Percentiles rank a stretch among this genome's conserved stretches.
These are phyloP conservation scores for Muscidifurax raptorellus DNA, from an alignment of 1,140 invertebrate genomes.

Conservation along the genomic window DNA sequence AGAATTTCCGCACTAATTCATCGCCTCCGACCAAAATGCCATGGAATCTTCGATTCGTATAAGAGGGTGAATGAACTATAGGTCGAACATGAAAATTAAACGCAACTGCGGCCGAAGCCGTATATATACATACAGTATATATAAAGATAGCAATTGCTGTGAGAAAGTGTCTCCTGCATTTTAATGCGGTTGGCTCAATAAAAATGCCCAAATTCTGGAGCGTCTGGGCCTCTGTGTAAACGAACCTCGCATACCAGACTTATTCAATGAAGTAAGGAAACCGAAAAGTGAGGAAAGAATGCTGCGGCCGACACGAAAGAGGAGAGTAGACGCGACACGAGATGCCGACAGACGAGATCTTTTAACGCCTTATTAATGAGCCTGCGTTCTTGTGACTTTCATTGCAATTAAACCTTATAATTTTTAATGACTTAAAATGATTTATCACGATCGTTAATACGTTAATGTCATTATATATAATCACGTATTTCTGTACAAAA, in stretches of 20 bases:
- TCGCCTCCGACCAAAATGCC: no score
- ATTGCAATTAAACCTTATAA: constrained; percentile 27
- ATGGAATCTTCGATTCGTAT: no score
- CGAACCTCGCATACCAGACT: constrained; percentile 68
- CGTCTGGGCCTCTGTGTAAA: constrained; percentile 56
- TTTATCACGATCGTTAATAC: no score
- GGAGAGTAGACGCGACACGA: constrained; percentile 41
- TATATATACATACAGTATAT: no score
- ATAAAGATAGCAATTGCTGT: constrained; percentile 50
- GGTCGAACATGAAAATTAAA: not conserved
- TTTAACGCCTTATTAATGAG: constrained; percentile 59
- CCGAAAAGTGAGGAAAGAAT: constrained; percentile 41
- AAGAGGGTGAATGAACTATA: not conserved
- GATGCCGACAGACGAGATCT: constrained; percentile 42
- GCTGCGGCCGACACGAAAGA: constrained; percentile 20
- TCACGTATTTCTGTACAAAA: no score
- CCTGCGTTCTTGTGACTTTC: constrained; percentile 37
- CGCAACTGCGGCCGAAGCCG: not conserved
- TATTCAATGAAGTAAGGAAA: constrained; percentile 64
- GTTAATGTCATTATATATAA: no score
- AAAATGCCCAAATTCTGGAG: constrained; percentile 45
- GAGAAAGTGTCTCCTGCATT: constrained; percentile 45
- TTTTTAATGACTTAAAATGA: constrained; percentile 28
- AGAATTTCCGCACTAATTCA: no score
- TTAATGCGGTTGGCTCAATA: constrained; percentile 43